A percentile compares a stretch with the other conserved stretches of the same genome.
Evolutionary conservation across 1,140 invertebrate species (phyloP).

Genomic region (Bombus difficillimus): DNA sequence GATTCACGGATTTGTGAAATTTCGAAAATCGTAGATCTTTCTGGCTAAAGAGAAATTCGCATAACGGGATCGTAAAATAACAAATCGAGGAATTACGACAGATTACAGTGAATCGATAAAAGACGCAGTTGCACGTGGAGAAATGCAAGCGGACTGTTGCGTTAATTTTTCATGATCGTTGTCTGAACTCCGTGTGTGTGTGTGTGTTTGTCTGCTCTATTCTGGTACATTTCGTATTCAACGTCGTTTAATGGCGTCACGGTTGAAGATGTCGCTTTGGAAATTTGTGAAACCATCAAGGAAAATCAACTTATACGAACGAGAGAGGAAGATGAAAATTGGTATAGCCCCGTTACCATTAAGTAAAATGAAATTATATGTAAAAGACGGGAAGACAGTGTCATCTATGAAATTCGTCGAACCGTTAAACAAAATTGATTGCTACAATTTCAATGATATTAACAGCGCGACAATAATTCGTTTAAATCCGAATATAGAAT

Average conservation of each 20-base stretch:
- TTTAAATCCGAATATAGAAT: too few relatives aligned
- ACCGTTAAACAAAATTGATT: not conserved
- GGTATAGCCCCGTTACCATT: not conserved
- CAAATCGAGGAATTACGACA: not conserved
- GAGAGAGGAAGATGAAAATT: not conserved
- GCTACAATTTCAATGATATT: not conserved
- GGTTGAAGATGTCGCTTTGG: not conserved
- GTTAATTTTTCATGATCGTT: conserved; percentile 12
- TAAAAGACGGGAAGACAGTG: not conserved
- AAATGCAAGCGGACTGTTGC: not conserved
- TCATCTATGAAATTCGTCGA: not conserved
- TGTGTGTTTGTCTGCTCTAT: not conserved
- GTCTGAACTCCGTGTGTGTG: not conserved
- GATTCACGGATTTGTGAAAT: not conserved
- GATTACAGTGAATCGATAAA: not conserved
- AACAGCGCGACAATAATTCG: too few relatives aligned
- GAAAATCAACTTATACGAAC: not conserved
- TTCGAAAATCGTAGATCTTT: not conserved
- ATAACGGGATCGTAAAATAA: not conserved
- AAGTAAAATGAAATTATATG: not conserved
- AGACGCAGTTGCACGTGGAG: not conserved
- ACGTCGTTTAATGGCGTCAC: not conserved
- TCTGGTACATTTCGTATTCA: not conserved
- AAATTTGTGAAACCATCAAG: conserved; percentile 7
- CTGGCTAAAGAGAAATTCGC: not conserved